Base-by-base conservation (phyloP, 2,888 invertebrate genomes). In the Conchocele bisecta region DNA sequence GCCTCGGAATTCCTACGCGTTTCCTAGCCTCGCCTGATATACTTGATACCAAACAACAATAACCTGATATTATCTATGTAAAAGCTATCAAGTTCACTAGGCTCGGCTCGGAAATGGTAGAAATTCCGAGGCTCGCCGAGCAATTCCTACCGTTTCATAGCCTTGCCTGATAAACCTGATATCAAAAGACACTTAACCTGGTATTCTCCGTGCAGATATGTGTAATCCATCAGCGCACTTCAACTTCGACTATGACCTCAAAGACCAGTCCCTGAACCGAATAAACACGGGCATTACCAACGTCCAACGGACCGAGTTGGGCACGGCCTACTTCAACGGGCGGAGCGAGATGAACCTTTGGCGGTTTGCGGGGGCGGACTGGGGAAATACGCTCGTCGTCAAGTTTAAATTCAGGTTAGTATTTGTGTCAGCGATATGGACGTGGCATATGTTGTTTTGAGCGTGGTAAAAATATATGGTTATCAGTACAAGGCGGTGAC, bases 291-390 rank as follows among this genome's bases (percentile, higher is more conserved):
- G 79, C 13, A 61, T 75, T 6, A 68, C 75, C 4, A 75, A 78
- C 9, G 83, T 87, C 6, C 37, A 48, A 37, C 54, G 79, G 41
- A 84, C 82, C 6, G 67, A 76, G 22, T 59, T 79, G 4, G 86
- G 86, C 41, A 80, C 83, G 2, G 87, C 86, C 31, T 78, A 72
- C 57, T 85, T 85, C 51, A 79, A 76, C 28, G 84, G 84, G 2
- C 61, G 63, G 22, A 82, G 86, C 31, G 73, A 69, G 26, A 61
- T 86, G 67, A 83, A 80, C 46, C 42, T 86, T 4, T 82, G 83
- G 77, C 77, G 82, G 1, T 76, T 83, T 26, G 81, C 82, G 2
- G 75, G 73, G 0, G 64, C 76, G 5, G 81, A 84, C 33, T 75
- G 82, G 48, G 75, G 81, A 6, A 68, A 79, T 37, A 68, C 76